These are phyloP conservation scores for Phyto melanocephala DNA, from an alignment of 2,888 invertebrate species.

Conservation along the genomic window DNA sequence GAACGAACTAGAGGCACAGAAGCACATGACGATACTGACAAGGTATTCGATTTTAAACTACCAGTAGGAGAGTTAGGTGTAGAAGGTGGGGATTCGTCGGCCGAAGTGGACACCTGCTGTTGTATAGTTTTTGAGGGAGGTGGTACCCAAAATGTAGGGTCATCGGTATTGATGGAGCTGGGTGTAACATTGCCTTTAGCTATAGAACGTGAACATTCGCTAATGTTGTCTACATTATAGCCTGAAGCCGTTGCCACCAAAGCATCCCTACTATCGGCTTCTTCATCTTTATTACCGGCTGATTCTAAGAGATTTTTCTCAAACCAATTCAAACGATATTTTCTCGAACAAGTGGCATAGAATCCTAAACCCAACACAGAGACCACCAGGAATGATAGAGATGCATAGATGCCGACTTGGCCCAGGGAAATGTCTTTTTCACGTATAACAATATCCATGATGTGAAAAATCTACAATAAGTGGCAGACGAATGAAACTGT, in stretches of 20 bases:
- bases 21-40: slow-evolving; percentile 76
- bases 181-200: slow-evolving; percentile 77
- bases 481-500: neutral
- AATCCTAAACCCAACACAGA: slow-evolving; percentile 79
- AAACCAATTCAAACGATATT: slow-evolving; percentile 82
- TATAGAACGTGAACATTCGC: slow-evolving; percentile 76
- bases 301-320: slow-evolving; percentile 81
- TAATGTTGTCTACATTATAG: slow-evolving; percentile 78
- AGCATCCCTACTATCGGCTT: slow-evolving; percentile 79
- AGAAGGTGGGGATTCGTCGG: slow-evolving; percentile 78
- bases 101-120: slow-evolving; percentile 72
- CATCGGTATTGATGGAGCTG: slow-evolving; percentile 76
- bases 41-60: slow-evolving; percentile 77
- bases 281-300: slow-evolving; percentile 78
- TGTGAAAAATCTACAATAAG: neutral
- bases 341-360: slow-evolving; percentile 80
- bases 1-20: slow-evolving; percentile 79
- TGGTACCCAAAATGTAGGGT: slow-evolving; percentile 80
- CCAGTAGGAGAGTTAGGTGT: slow-evolving; percentile 79
- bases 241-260: slow-evolving; percentile 76
- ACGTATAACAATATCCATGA: slow-evolving; percentile 78
- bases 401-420: slow-evolving; percentile 79
- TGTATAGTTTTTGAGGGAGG: slow-evolving; percentile 74
- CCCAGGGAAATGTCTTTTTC: slow-evolving; percentile 77
- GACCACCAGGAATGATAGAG: slow-evolving; percentile 80